Evolutionary conservation across 2,888 invertebrate species (phyloP), one percentile per base, ranked within the genome.

Genomic region (Stenolophus ochropezus): DNA sequence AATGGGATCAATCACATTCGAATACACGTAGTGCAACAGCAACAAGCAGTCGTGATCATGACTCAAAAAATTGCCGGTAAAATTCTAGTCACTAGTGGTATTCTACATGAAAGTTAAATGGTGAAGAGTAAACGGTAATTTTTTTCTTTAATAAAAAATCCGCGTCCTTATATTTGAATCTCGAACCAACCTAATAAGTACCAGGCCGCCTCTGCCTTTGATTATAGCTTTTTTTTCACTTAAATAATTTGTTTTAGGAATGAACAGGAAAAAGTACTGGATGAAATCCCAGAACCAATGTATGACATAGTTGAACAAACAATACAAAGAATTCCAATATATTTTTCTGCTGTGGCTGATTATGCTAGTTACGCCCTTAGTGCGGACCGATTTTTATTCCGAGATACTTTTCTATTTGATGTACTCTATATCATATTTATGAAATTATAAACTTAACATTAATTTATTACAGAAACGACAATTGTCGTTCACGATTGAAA

Each of bases 361-460:
- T 92, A 91, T 83, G 89, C 91, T 0, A 89, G 89, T 84, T 93
- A 91, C 83, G 83, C 83, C 0, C 91, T 91, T 83, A 85, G 87
- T 1, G 85, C 91, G n/a, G 84, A 87, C 1, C 89, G 91, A 61
- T 89, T 91, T 18, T 69, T 85, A 65, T 89, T 93, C 82, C 87
- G 87, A 1, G 92, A 93, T 83, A 93, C 93, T 0, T 91, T 91
- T 83, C 91, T 93, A 85, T 92, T 89, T 80, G 89, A 90, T 87
- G 91, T 91, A 85, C n/a, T n/a, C n/a, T n/a, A n/a, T n/a, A n/a
- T n/a, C n/a, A n/a, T n/a, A n/a, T n/a, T n/a, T n/a, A n/a, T n/a
- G n/a, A n/a, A n/a, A 42, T 8, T 42, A 42, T 18, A 4, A 53
- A 4, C 20, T 53, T 20, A 47, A 20, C 47, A 90, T 85, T 88